A percentile compares a stretch with the other conserved stretches of the same genome.
Evolutionary conservation across 1,140 invertebrate genomes (phyloP).

Genomic region (Orussus abietinus): DNA sequence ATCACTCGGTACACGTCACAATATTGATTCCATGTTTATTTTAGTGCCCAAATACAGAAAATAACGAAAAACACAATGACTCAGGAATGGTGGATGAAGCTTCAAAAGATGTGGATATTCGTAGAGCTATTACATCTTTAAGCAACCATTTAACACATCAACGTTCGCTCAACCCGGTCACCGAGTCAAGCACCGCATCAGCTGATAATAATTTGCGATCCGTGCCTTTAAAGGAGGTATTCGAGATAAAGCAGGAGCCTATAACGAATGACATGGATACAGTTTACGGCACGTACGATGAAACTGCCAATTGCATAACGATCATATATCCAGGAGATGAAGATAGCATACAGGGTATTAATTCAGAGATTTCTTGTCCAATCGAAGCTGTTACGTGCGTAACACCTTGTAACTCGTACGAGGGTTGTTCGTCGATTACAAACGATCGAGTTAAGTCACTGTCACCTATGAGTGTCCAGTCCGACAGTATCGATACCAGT

Average conservation of each 20-base stretch:
- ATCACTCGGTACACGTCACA: slow-evolving; percentile 18
- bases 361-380: slow-evolving; percentile 3
- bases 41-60: slow-evolving; percentile 15
- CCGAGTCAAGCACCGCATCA: no score
- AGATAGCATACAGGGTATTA: slow-evolving; percentile 46
- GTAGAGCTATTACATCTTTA: no score
- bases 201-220: no score
- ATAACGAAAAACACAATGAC: slow-evolving; percentile 34
- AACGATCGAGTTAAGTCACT: slow-evolving; percentile 35
- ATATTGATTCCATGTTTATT: slow-evolving; percentile 20
- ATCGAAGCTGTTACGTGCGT: slow-evolving; percentile 19
- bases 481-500: slow-evolving; percentile 35
- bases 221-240: slow-evolving; percentile 44
- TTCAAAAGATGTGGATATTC: slow-evolving; percentile 79
- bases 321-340: slow-evolving; percentile 64
- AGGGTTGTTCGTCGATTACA: slow-evolving; percentile 27
- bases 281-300: slow-evolving; percentile 67
- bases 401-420: slow-evolving; percentile 17
- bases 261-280: slow-evolving; percentile 36
- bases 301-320: slow-evolving; percentile 67
- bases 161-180: no score
- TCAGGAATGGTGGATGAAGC: slow-evolving; percentile 71
- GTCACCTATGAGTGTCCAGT: slow-evolving; percentile 39
- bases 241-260: slow-evolving; percentile 48
- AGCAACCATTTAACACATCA: no score